Evolutionary conservation across 1,140 invertebrate genomes (phyloP).

Genomic region (Diorhabda elongata): DNA sequence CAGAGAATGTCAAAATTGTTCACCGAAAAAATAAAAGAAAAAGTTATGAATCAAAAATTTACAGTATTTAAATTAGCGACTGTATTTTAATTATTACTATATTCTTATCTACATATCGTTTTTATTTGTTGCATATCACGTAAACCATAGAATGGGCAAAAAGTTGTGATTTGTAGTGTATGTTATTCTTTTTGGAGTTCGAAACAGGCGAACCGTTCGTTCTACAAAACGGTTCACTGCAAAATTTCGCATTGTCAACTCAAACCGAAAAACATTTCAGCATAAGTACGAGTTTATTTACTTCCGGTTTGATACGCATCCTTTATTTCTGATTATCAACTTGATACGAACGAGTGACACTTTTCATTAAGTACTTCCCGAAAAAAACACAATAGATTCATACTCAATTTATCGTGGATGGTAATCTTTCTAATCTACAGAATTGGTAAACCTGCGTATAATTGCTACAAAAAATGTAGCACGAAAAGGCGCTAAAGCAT

Average conservation of each 20-base stretch:
- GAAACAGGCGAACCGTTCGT: neutral
- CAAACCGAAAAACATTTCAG: neutral
- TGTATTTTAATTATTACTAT: neutral
- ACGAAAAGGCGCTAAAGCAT: too few relatives aligned
- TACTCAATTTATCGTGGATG: too few relatives aligned
- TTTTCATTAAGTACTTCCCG: neutral
- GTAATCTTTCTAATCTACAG: too few relatives aligned
- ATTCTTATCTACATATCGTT: neutral
- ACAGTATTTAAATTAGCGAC: neutral
- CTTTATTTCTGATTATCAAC: neutral
- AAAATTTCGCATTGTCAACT: neutral
- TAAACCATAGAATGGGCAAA: neutral
- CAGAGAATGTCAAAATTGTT: too few relatives aligned
- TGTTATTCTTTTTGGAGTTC: neutral
- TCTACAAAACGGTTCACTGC: neutral
- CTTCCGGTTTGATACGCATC: neutral
- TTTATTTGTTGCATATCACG: neutral
- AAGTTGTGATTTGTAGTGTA: neutral
- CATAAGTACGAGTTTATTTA: neutral
- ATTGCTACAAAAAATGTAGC: too few relatives aligned
- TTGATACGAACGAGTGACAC: neutral
- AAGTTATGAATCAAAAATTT: too few relatives aligned
- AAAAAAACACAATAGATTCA: neutral
- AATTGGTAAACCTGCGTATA: too few relatives aligned
- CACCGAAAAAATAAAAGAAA: neutral